Evolutionary conservation across 2,797 vertebrate genomes (phyloP), one percentile per base, ranked within the genome.

Genomic region (Varecia variegata): DNA sequence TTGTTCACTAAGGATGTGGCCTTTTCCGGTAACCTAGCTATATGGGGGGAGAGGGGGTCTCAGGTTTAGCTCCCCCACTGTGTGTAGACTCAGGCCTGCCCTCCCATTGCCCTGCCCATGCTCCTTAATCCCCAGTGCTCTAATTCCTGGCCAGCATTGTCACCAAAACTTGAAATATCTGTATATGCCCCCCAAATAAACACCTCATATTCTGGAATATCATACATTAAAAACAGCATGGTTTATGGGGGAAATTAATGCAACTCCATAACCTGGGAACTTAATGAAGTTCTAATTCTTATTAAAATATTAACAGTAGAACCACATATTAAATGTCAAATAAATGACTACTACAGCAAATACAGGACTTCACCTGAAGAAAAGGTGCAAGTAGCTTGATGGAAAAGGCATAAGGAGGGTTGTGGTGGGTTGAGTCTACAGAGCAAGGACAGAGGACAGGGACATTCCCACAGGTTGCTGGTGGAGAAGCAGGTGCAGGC

Each of bases 151-250:
- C 20, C 58, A 27, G 58, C 14, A 6, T 92, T 67, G 45, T 50
- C 17, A n/a, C 60, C 70, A 50, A 79, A 58, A 38, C 67, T 21
- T 67, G 38, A 50, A 45, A 43, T 21, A 25, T 23, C 3, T 32
- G 11, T 32, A 38, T 35, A 30, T 47, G 23, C 38, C 32, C 38
- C 35, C 2, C 45, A 88, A 88, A 23, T 47, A 68, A 83, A 74
- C 25, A 32, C 40, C 32, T n/a, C 50, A 58, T 4, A 50, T 40
- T 84, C 60, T 89, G 52, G 47, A 56, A 50, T 71, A 52, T 30
- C 23, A 14, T 85, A 32, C 35, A 79, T 86, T 71, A 38, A 95
- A 95, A 80, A 45, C 11, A 86, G 25, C 56, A 74, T 81, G 25
- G 38, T 4, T 73, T 65, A 17, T 43, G 40, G 21, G 32, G 47